Evolutionary conservation across 2,797 vertebrate genomes (phyloP).

Genomic region (Xyrichtys novacula): DNA sequence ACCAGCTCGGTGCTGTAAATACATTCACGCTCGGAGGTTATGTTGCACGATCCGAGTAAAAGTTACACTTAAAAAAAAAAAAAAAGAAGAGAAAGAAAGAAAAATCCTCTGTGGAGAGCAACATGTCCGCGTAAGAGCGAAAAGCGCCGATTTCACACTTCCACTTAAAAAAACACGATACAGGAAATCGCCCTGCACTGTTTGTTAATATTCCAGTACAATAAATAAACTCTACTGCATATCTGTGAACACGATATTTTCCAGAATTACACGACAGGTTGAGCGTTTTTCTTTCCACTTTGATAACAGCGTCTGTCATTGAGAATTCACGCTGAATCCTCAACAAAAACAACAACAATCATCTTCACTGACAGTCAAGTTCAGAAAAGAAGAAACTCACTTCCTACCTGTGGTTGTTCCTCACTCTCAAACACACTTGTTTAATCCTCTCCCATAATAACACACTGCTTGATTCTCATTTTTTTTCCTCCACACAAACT

Average conservation of each 20-base stretch:
- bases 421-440: constrained; percentile 70
- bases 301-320: constrained; percentile 13
- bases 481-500: constrained; percentile 61
- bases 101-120: constrained; percentile 8
- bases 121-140: constrained; percentile 28
- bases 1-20: not conserved
- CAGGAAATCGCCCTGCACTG: constrained; percentile 24
- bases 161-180: constrained; percentile 33
- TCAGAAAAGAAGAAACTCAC: constrained; percentile 20
- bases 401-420: constrained; percentile 73
- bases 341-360: not conserved
- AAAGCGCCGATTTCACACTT: constrained; percentile 1
- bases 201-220: not conserved
- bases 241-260: constrained; percentile 1
- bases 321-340: not conserved
- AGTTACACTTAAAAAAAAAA: constrained; percentile 17
- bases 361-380: constrained; percentile 2
- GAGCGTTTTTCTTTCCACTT: constrained; percentile 19
- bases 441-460: constrained; percentile 67
- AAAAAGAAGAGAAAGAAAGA: not conserved
- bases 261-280: not conserved
- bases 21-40: not conserved
- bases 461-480: constrained; percentile 54
- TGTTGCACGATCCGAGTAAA: constrained; percentile 8
- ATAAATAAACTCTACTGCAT: constrained; percentile 11